These are phyloP conservation scores for Trachelus troglodyta DNA, from an alignment of 2,888 invertebrate genomes.

Conservation along the genomic window DNA sequence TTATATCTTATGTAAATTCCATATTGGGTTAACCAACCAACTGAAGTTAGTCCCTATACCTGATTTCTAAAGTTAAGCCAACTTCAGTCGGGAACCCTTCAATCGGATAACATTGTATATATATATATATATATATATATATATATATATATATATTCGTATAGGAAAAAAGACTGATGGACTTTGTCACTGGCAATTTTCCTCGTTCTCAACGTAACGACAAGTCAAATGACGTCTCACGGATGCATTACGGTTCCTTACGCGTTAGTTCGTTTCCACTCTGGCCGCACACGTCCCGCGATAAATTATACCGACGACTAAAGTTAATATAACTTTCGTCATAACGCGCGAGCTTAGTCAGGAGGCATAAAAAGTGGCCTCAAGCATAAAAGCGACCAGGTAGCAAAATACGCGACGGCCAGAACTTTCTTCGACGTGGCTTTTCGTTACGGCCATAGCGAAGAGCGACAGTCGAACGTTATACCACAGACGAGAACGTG, in stretches of 20 bases:
- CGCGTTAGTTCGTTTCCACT: not conserved
- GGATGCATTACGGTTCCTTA: not conserved
- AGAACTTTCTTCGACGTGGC: constrained; percentile 14
- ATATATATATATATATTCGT: no score
- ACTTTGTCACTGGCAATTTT: not conserved
- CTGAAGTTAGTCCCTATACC: no score
- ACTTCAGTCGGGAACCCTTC: no score
- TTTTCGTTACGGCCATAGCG: not conserved
- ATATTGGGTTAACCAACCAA: no score
- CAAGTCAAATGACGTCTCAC: not conserved
- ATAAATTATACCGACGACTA: constrained; percentile 1
- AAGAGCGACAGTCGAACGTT: not conserved
- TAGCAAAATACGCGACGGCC: not conserved
- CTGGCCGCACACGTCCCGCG: not conserved
- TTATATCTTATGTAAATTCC: no score
- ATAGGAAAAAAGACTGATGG: not conserved
- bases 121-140: no score
- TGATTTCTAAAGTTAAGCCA: no score
- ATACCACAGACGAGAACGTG: not conserved
- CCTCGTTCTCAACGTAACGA: not conserved
- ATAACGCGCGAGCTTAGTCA: constrained; percentile 26
- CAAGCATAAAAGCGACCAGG: constrained; percentile 24
- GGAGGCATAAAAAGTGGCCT: constrained; percentile 17
- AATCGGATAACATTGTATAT: no score
- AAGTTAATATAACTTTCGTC: constrained; percentile 41